These are phyloP conservation scores for Neuroterus valhalla DNA, from an alignment of 1,140 invertebrate species.

Conservation along the genomic window DNA sequence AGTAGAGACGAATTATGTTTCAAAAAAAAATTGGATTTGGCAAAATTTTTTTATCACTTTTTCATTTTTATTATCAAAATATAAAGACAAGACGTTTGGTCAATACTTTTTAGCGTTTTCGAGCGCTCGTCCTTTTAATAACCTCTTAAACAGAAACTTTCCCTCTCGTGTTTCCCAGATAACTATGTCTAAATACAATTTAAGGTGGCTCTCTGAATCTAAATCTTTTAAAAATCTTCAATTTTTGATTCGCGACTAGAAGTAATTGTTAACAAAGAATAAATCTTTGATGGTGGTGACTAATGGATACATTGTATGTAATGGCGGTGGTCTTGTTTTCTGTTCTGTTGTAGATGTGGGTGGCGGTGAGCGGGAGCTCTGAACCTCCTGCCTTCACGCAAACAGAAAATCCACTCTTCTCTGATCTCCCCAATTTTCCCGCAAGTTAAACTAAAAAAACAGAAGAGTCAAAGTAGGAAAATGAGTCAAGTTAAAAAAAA, in stretches of 20 bases:
- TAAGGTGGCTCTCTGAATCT: background rate
- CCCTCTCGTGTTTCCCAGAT: too few relatives aligned
- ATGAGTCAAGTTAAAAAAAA: slow-evolving; percentile 12
- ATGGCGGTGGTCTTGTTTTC: slow-evolving; percentile 76
- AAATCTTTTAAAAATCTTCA: background rate
- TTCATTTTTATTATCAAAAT: too few relatives aligned
- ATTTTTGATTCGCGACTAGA: background rate
- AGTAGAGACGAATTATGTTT: too few relatives aligned
- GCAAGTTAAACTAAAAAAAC: slow-evolving; percentile 40
- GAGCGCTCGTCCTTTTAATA: too few relatives aligned
- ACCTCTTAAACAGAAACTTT: too few relatives aligned
- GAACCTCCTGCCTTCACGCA: slow-evolving; percentile 70
- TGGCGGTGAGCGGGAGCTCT: slow-evolving; percentile 76
- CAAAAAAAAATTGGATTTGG: too few relatives aligned
- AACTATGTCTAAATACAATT: background rate
- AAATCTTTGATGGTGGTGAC: slow-evolving; percentile 71
- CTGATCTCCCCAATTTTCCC: slow-evolving; percentile 44
- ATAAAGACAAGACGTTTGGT: too few relatives aligned
- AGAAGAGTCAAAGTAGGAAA: slow-evolving; percentile 22
- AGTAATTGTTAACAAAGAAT: slow-evolving; percentile 52
- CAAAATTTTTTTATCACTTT: too few relatives aligned
- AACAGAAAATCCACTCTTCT: slow-evolving; percentile 56
- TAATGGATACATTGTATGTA: slow-evolving; percentile 76
- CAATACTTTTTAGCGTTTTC: too few relatives aligned
- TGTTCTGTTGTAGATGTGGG: slow-evolving; percentile 77